Base-by-base conservation (phyloP, 1,140 invertebrate species). In the Spodoptera litura region DNA sequence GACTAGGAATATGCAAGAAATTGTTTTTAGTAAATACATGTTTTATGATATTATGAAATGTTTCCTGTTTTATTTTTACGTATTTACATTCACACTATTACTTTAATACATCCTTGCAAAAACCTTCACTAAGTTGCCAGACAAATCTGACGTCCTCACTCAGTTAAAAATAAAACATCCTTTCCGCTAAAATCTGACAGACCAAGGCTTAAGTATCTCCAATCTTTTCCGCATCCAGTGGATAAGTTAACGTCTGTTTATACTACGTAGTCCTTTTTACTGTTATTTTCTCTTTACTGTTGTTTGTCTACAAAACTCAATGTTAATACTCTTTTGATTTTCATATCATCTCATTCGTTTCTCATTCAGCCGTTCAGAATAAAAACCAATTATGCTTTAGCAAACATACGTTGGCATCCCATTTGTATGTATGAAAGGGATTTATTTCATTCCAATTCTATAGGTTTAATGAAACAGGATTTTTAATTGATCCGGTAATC, bases 141-240 rank as follows among this genome's bases (percentile, higher is more conserved):
- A 44, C 25, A 11, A n/a, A 20, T 9, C 38, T 4, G 15, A 20
- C 11, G 44, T 52, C 59, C 59, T 68, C 10, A 68, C 0, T 20
- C 49, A 27, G 38, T 20, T 35, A 27, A 27, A 68, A 68, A 52
- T 68, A 53, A 53, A 68, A 31, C 4, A 49, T 53, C 64, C 64
- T 68, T 52, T 52, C 64, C 49, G 38, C 38, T 25, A 25, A 31
- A 68, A 31, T 53, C 64, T 52, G 20, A 27, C 25, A 53, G 13
- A 52, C 13, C 44, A 51, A 52, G 64, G 20, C 25, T 68, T 5
- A 25, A 27, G 20, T 53, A 68, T 52, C 49, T 68, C 49, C 11
- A 12, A 53, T 53, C 20, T 68, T 68, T 68, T 68, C 64, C 64
- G 44, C 25, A n/a, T 68, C 20, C 13, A 38, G 44, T 64, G 20